Evolutionary conservation across 1,140 invertebrate species (phyloP).

Genomic region (Camponotus vicinus): DNA sequence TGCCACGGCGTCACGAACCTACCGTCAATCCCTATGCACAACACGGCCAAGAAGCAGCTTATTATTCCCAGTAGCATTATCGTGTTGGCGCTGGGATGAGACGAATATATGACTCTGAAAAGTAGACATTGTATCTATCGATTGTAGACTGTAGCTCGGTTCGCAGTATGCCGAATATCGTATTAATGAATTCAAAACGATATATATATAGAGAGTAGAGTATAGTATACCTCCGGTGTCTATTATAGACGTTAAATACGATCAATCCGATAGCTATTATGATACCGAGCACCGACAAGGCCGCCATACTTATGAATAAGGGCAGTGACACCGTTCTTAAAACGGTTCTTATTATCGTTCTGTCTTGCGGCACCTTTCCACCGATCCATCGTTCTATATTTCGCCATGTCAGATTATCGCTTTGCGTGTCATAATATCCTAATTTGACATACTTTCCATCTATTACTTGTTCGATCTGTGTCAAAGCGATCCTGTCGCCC

Average conservation of each 20-base stretch:
- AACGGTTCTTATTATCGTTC: conserved; percentile 94
- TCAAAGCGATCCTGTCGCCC: conserved; percentile 99
- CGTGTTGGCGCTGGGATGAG: conserved; percentile 98
- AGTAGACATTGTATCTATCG: conserved; percentile 46
- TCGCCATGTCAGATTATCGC: conserved; percentile 97
- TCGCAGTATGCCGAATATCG: not conserved
- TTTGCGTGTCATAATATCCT: conserved; percentile 98
- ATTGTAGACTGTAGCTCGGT: not conserved
- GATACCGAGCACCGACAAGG: conserved; percentile 94
- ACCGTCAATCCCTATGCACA: conserved; percentile 96
- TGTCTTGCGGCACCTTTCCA: conserved; percentile 95
- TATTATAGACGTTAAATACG: conserved; percentile 96
- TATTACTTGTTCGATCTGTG: conserved; percentile 98
- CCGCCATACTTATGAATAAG: conserved; percentile 96
- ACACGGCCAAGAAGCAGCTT: conserved; percentile 95
- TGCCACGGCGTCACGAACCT: conserved; percentile 92
- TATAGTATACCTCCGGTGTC: conserved; percentile 92
- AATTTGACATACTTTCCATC: conserved; percentile 97
- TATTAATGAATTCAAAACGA: conserved; percentile 40
- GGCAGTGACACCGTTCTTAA: conserved; percentile 94
- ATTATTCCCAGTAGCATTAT: conserved; percentile 98
- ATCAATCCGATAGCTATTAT: conserved; percentile 93
- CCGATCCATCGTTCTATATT: conserved; percentile 96
- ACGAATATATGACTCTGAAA: conserved; percentile 97
- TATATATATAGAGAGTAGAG: not conserved